Conservation (phyloP, 1,140 invertebrate species). For the Sycobia sp. region DNA sequence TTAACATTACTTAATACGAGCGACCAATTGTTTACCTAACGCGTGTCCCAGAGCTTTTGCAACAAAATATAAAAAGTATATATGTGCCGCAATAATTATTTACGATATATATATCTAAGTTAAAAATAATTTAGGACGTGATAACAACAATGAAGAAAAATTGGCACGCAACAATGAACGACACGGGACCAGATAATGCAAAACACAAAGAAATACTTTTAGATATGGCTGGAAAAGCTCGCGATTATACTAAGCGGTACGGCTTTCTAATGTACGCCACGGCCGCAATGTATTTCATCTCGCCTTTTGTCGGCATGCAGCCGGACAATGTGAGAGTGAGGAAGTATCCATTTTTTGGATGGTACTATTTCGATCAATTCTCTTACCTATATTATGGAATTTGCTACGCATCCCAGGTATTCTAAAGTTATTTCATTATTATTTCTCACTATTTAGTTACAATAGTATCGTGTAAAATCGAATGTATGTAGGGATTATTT, state of each 20-base stretch:
- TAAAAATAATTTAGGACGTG: too few relatives aligned
- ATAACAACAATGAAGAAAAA: background rate
- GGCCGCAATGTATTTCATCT: slow-evolving; percentile 21
- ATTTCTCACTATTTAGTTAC: too few relatives aligned
- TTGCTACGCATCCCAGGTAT: slow-evolving; percentile 28
- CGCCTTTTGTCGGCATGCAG: slow-evolving; percentile 25
- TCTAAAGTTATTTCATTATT: too few relatives aligned
- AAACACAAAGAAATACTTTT: slow-evolving; percentile 23
- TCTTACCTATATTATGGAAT: slow-evolving; percentile 22
- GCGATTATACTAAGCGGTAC: slow-evolving; percentile 21
- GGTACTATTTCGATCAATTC: slow-evolving; percentile 34
- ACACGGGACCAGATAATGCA: background rate
- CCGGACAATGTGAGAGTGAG: background rate
- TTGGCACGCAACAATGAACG: slow-evolving; percentile 7
- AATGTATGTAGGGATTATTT: too few relatives aligned
- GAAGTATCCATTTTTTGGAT: slow-evolving; percentile 34
- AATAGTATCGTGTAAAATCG: too few relatives aligned
- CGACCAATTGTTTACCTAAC: too few relatives aligned
- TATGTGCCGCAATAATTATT: too few relatives aligned
- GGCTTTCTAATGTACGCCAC: slow-evolving; percentile 28
- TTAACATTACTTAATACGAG: too few relatives aligned
- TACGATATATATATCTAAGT: too few relatives aligned
- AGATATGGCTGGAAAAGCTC: slow-evolving; percentile 4
- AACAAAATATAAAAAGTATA: too few relatives aligned
- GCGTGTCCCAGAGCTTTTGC: too few relatives aligned